Evolutionary conservation across 2,113 vertebrate species (phyloP).

Genomic region (Dryoscopus gambensis): DNA sequence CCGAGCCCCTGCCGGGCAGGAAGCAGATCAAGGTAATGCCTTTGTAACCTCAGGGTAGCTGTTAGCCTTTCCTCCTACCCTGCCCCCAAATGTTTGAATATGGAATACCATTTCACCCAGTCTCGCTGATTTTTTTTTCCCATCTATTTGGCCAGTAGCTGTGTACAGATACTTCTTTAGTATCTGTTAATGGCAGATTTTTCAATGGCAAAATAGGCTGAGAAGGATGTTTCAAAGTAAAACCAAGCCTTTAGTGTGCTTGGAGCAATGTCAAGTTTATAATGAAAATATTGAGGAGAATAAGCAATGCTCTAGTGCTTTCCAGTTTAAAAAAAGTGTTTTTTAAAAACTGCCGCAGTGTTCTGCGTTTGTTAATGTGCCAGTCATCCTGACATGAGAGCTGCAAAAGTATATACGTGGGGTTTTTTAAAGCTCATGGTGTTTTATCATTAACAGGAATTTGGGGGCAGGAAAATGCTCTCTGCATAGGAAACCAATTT

Average conservation of each 20-base stretch:
- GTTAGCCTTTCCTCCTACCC: constrained; percentile 4
- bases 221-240: neutral
- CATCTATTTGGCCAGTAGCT: neutral
- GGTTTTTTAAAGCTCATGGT: neutral
- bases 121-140: neutral
- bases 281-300: neutral
- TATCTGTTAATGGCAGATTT: neutral
- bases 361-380: neutral
- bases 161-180: neutral
- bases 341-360: neutral
- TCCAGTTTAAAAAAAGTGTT: neutral
- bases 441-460: neutral
- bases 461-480: neutral
- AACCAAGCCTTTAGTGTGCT: neutral
- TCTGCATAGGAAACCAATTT: neutral
- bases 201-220: neutral
- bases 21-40: constrained; percentile 85
- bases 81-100: constrained; percentile 24
- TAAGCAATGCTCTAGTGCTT: neutral
- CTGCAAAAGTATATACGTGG: neutral
- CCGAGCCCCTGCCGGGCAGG: constrained; percentile 83
- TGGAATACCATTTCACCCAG: neutral
- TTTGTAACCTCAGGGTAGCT: constrained; percentile 35
- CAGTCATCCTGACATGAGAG: neutral
- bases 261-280: neutral